Base-by-base conservation (phyloP, 1,140 invertebrate genomes). In the Drosophila bocqueti region DNA sequence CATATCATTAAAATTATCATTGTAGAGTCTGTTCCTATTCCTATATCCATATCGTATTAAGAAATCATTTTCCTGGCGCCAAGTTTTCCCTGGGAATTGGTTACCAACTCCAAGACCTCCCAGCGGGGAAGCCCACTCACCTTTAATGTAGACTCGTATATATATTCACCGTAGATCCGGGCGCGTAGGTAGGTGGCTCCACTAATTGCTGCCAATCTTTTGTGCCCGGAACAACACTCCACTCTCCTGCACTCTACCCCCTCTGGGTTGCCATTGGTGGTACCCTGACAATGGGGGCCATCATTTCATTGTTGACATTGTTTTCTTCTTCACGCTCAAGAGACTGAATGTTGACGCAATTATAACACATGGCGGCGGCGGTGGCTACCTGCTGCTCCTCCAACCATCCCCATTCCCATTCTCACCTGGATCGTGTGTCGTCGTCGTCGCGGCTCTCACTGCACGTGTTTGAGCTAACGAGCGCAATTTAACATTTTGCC, bases 261-360 rank as follows among this genome's bases (percentile, higher is more conserved):
- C 34, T 6, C 5, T 16, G 18, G 40, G 13, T 9, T 38, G 45
- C 46, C 49, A 69, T 43, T 67, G 58, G 55, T 67, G 58, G 55
- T 38, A 36, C 74, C 18, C 55, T 69, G 46, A 69, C 80, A 83
- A 76, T 83, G 81, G 72, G 72, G 62, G 55, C 69, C 81, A 83
- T 76, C 81, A 63, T 81, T 76, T 61, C 75, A 82, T 85, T 85
- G 83, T 85, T 85, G 79, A 85, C 83, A 86, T 86, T 85, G 83
- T 85, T 82, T 85, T 79, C 75, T 71, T 75, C 58, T 86, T 71
- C 81, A 77, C 81, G 81, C 79, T 83, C 76, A 65, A 71, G 54
- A 72, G 78, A 64, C 36, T 78, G 74, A 79, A 65, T 75, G 52
- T 86, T 86, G 79, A 85, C 79, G 83, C 83, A 85, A 85, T 85